Evolutionary conservation across 2,113 vertebrate genomes (phyloP).

Genomic region (Ginglymostoma cirratum): DNA sequence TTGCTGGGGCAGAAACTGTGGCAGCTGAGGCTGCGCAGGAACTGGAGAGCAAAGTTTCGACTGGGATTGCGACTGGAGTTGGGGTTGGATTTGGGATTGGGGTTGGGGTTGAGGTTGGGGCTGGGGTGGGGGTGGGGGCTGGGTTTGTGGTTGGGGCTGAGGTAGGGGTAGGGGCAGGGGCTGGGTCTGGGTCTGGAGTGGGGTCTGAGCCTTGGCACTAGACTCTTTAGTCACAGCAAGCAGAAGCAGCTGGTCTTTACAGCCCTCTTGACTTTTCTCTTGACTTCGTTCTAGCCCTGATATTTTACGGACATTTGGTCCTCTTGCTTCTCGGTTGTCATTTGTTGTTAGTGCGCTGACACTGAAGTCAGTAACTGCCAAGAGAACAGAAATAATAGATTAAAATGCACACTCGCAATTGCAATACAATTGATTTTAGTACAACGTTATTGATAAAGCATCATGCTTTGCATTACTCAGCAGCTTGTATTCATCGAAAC

Average conservation of each 20-base stretch:
- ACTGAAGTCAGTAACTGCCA: conserved; percentile 74
- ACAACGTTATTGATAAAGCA: background rate
- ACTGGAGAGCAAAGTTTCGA: conserved; percentile 48
- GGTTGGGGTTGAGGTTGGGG: conserved; percentile 49
- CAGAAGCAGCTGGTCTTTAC: conserved; percentile 65
- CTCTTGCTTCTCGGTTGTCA: conserved; percentile 74
- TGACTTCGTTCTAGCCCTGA: conserved; percentile 96
- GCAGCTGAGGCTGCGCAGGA: conserved; percentile 46
- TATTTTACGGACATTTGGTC: conserved; percentile 77
- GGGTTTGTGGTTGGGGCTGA: conserved; percentile 42
- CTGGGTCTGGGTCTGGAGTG: conserved; percentile 49
- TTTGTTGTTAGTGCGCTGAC: conserved; percentile 67
- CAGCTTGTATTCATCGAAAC: background rate
- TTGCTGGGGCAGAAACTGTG: conserved; percentile 43
- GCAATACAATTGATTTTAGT: background rate
- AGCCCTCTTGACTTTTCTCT: conserved; percentile 86
- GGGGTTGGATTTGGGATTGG: conserved; percentile 42
- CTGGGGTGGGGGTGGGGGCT: conserved; percentile 47
- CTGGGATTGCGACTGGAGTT: conserved; percentile 46
- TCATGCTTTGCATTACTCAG: background rate
- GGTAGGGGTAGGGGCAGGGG: conserved; percentile 48
- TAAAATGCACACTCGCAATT: background rate
- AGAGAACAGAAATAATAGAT: background rate
- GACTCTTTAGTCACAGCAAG: conserved; percentile 62
- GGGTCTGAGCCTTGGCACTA: conserved; percentile 50